These are phyloP conservation scores for Belgica antarctica DNA, from an alignment of 2,888 invertebrate species.

Conservation along the genomic window DNA sequence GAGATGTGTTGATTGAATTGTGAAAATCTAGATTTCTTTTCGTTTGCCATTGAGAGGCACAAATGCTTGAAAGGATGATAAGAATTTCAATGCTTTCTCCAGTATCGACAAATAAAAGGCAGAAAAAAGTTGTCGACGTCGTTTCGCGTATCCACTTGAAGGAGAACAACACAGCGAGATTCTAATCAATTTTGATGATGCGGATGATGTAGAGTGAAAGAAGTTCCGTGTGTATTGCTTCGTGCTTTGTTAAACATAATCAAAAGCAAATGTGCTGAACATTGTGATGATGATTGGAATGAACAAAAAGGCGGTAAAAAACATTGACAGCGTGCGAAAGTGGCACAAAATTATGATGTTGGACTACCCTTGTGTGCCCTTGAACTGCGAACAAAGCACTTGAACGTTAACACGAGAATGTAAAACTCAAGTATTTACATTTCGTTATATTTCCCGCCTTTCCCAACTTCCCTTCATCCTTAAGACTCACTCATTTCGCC, in stretches of 20 bases:
- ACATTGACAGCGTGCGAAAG: not conserved
- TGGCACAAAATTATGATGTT: constrained; percentile 2
- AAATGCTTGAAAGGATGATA: constrained; percentile 25
- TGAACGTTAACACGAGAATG: no score
- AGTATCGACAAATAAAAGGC: not conserved
- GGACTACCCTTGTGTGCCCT: constrained; percentile 26
- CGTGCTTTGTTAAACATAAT: constrained; percentile 38
- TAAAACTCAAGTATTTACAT: constrained; percentile 24
- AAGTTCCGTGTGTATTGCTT: not conserved
- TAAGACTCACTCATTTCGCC: constrained; percentile 12
- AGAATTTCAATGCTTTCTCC: constrained; percentile 33
- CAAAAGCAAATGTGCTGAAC: constrained; percentile 24
- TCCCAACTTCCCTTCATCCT: not conserved
- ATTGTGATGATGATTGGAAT: constrained; percentile 18
- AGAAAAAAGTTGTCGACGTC: not conserved
- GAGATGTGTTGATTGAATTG: constrained; percentile 41
- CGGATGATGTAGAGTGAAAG: not conserved
- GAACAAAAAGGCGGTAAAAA: not conserved
- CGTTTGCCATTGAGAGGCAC: constrained; percentile 6
- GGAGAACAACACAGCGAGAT: constrained; percentile 1
- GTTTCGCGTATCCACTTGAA: not conserved
- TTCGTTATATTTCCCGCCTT: constrained; percentile 16
- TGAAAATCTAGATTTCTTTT: constrained; percentile 29
- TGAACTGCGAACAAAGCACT: constrained; percentile 1
- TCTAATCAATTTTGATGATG: constrained; percentile 36